Base-by-base conservation (phyloP, 30 jellyfish, hydroid and myxozoan genomes). In the Sanderia malayensis region DNA sequence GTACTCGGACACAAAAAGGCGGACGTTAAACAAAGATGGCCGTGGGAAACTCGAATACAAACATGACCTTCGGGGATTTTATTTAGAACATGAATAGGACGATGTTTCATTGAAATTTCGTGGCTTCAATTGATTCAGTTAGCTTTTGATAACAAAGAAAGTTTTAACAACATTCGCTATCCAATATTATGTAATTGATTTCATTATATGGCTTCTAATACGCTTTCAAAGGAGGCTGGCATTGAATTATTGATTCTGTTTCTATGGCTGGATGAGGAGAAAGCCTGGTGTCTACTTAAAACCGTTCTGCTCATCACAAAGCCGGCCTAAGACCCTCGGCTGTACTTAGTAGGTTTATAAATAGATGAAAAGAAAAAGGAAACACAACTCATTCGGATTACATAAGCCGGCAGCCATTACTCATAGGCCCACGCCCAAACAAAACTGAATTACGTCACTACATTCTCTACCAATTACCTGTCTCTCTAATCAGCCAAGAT, bases 151-250 rank as follows among this genome's bases (percentile, higher is more conserved):
- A 4, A 49, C 64, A 49, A 49, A 49, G 64, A 8, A 49, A 49
- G 64, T 49, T 49, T 49, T 49, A 49, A 49, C 64, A 49, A 49
- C 64, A 49, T 49, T 49, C 64, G 11, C 64, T 49, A 49, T 49
- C 64, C 64, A 49, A 49, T 49, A 49, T 49, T 49, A 49, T 49
- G 64, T 49, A 49, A 49, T 49, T 49, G 64, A 49, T 49, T 49
- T 49, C 64, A 49, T 49, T 49, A 49, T 49, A 49, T 9, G 8
- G 27, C 18, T 19, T n/a, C n/a, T 49, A 19, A 49, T 49, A 15
- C 27, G 27, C 18, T 49, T 49, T 37, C 52, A 37, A 37, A 37
- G 52, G 52, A 37, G 52, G 52, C 52, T 37, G 52, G 52, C 52
- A 37, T 37, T 37, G 13, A 37, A 37, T 37, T 37, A 37, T 37